Percentiles rank a stretch among this genome's conserved stretches.
Conservation (phyloP, 2,888 invertebrate species). For the Phytoseiulus persimilis region DNA sequence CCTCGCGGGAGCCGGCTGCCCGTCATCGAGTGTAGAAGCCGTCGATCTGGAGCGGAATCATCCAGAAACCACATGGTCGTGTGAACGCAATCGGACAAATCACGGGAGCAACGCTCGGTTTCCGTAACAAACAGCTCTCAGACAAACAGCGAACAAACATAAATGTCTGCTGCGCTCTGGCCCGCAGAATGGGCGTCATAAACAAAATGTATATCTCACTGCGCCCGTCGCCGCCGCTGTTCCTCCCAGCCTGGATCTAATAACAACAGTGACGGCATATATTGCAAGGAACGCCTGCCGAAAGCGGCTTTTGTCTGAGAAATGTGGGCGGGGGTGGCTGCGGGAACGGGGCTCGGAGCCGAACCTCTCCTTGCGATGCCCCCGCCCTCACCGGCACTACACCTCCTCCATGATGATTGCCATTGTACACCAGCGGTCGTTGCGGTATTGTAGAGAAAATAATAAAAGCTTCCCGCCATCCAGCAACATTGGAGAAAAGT, state of each 20-base stretch:
- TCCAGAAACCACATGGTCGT: neutral
- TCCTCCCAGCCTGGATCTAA: neutral
- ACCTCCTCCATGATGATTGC: constrained; percentile 5
- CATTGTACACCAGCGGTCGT: neutral
- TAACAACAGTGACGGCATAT: neutral
- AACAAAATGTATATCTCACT: neutral
- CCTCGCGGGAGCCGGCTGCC: neutral
- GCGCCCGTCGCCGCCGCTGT: neutral
- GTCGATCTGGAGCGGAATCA: neutral
- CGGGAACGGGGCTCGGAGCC: neutral
- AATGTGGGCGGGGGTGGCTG: neutral
- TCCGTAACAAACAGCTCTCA: neutral
- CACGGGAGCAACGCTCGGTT: neutral
- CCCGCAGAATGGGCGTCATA: neutral
- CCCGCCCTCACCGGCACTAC: neutral
- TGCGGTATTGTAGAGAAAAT: constrained; percentile 5
- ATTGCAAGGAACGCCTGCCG: neutral
- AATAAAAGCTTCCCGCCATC: neutral
- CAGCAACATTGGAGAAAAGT: neutral
- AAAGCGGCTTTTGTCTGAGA: neutral
- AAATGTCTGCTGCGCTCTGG: neutral
- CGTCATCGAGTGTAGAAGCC: neutral
- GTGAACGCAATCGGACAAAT: neutral
- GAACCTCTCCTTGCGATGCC: neutral
- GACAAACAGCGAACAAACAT: neutral